A percentile compares a stretch with the other conserved stretches of the same genome.
phyloP scores from a whole-genome alignment of 2,113 vertebrate genomes.

The Thomomys bottae region DNA sequence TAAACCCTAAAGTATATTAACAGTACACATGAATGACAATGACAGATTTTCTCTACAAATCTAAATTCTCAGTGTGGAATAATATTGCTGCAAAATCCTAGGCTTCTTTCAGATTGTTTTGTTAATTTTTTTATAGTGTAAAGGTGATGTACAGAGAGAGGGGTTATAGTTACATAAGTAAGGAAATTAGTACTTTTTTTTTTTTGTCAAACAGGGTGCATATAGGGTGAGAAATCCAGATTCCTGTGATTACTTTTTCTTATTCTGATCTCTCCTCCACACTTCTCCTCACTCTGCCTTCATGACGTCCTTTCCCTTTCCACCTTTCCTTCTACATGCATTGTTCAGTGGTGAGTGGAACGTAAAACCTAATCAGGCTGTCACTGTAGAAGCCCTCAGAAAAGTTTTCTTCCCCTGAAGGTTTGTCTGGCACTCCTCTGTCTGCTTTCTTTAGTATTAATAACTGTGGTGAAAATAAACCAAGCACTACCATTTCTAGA shows the following conservation, averaged over 20 bases:
- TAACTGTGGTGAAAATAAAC: neutral
- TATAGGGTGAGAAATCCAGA: neutral
- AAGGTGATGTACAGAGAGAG: too few relatives aligned
- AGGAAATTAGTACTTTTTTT: too few relatives aligned
- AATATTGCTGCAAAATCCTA: neutral
- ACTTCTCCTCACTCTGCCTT: neutral
- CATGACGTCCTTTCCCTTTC: neutral
- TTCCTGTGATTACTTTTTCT: neutral
- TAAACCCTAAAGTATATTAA: slow-evolving; percentile 8
- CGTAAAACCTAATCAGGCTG: neutral
- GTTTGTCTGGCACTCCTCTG: neutral
- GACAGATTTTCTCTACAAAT: neutral
- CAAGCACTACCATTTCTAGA: neutral
- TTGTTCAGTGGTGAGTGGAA: too few relatives aligned
- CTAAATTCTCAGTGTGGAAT: neutral
- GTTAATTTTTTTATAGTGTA: too few relatives aligned
- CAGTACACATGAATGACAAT: neutral
- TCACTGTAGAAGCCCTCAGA: neutral
- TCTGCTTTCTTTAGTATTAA: neutral
- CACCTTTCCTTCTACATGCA: neutral
- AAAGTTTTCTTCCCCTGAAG: neutral
- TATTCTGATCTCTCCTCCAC: neutral
- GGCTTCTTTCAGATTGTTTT: neutral
- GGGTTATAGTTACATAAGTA: too few relatives aligned
- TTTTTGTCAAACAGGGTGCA: too few relatives aligned